These are phyloP conservation scores for Octopus bimaculoides DNA, from an alignment of 1,140 invertebrate species.

Conservation along the genomic window DNA sequence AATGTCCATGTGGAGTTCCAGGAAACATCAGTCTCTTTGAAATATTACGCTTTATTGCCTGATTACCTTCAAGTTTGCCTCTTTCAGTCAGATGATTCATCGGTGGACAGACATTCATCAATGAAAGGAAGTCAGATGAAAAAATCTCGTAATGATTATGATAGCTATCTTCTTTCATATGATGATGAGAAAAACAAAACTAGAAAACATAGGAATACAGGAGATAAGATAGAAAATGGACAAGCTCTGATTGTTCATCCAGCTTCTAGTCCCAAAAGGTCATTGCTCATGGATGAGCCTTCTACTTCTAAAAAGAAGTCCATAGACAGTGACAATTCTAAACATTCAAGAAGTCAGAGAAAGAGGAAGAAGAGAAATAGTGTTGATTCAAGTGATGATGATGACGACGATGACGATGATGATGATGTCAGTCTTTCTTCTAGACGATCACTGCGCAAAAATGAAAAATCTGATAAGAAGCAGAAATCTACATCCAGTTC, in stretches of 20 bases:
- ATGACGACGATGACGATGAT: slow-evolving; percentile 13
- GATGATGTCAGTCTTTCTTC: slow-evolving; percentile 8
- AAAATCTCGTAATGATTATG: slow-evolving; percentile 14
- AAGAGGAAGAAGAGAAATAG: slow-evolving; percentile 13
- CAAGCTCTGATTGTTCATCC: background rate
- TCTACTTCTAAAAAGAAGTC: background rate
- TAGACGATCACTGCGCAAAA: background rate
- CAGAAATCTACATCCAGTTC: slow-evolving; percentile 12
- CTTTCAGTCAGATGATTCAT: background rate
- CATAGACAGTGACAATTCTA: background rate
- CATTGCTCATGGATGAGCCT: background rate
- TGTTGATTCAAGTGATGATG: slow-evolving; percentile 21
- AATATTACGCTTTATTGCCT: slow-evolving; percentile 41
- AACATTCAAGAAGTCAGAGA: background rate
- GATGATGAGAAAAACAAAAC: background rate
- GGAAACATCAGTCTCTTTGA: slow-evolving; percentile 32
- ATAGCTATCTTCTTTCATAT: background rate
- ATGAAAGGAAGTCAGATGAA: slow-evolving; percentile 20
- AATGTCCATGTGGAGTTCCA: slow-evolving; percentile 35
- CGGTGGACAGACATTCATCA: slow-evolving; percentile 24
- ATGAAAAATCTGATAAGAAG: slow-evolving; percentile 9
- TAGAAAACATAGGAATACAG: background rate
- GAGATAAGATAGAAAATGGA: background rate
- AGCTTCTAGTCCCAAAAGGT: background rate
- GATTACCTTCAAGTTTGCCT: slow-evolving; percentile 32